Evolutionary conservation across 2,888 invertebrate species (phyloP).

Genomic region (Caenorhabditis doughertyi): DNA sequence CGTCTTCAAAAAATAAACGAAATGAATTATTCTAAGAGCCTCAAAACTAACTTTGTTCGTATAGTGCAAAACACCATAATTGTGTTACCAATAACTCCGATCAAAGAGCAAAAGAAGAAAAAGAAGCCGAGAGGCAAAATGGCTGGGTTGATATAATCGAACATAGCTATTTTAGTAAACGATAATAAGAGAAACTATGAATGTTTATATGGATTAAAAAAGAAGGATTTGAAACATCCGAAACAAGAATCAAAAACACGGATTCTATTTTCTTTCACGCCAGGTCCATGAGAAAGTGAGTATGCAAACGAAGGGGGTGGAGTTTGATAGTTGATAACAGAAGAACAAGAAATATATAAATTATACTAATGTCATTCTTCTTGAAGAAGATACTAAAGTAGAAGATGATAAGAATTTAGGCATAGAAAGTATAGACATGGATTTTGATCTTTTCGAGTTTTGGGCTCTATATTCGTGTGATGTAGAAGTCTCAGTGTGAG

Average conservation of each 20-base stretch:
- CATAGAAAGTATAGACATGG: constrained; percentile 15
- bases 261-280: not conserved
- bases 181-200: not conserved
- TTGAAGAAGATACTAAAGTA: not conserved
- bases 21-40: not conserved
- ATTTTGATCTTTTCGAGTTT: constrained; percentile 23
- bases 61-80: constrained; percentile 61
- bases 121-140: constrained; percentile 69
- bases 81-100: constrained; percentile 64
- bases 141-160: constrained; percentile 62
- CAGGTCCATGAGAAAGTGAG: not conserved
- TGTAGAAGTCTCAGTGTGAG: constrained; percentile 42
- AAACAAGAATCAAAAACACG: not conserved
- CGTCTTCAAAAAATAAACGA: constrained; percentile 24
- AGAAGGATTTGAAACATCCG: constrained; percentile 15
- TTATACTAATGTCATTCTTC: constrained; percentile 54
- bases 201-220: not conserved
- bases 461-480: constrained; percentile 15
- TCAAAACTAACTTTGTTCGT: constrained; percentile 51
- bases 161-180: constrained; percentile 43
- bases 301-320: constrained; percentile 19
- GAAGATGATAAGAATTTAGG: constrained; percentile 15
- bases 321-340: constrained; percentile 1
- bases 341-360: not conserved
- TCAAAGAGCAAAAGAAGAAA: constrained; percentile 60